Base-by-base conservation (phyloP, 2,113 vertebrate species). In the Manacus vitellinus region DNA sequence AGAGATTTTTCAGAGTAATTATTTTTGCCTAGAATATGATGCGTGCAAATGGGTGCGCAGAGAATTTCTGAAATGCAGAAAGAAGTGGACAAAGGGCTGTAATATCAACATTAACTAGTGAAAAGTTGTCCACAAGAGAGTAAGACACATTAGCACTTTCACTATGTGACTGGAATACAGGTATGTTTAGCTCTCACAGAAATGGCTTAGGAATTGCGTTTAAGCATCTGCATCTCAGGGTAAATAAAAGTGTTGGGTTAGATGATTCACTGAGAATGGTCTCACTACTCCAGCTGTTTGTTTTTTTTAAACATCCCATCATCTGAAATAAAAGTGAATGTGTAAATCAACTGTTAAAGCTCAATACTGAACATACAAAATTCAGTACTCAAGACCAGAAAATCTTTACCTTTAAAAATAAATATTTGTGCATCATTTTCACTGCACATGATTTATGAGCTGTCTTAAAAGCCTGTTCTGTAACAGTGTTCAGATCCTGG, bases 91-190 rank as follows among this genome's bases (percentile, higher is more conserved):
- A 90, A 80, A 61, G 46, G 67, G 25, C 14, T 0, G 0, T 66
- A 86, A 96, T 66, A 85, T 52, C 52, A 92, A 96, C 65, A 77
- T 51, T 47, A 83, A 88, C 37, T 44, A 94, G 83, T 24, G 83
- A 80, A 56, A 77, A 71, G 49, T 10, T 52, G 56, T 49, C 46
- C 49, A 43, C 43, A 66, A 10, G 56, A 86, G 11, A 85, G 24
- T 19, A 71, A 37, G 30, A 75, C 35, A 49, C 8, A 85, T 41
- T 66, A 52, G 25, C 22, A 31, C 44, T 70, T 76, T 39, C 77
- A 71, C 70, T 74, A 31, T 15, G 41, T 13, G n/a, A 56, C 14
- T 72, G 47, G 43, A 84, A 92, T 25, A 86, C 31, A 78, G 44
- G 12, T 51, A 67, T 31, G 28, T 70, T 71, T 47, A 84, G 27